Evolutionary conservation across 2,797 vertebrate species (phyloP).

Genomic region (Arrhamphus sclerolepis): DNA sequence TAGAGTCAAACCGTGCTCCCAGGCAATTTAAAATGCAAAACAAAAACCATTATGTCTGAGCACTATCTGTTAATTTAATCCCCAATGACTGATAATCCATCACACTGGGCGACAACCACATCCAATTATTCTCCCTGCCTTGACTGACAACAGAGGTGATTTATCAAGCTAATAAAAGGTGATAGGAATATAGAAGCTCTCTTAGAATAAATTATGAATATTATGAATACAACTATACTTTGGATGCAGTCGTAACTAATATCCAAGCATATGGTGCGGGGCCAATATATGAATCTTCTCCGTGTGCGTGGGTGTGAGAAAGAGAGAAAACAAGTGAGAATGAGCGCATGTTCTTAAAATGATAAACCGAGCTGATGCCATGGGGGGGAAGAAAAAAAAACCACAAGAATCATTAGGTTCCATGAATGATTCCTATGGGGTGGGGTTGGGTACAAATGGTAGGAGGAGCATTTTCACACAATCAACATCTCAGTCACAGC

Average conservation of each 20-base stretch:
- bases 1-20: slow-evolving; percentile 90
- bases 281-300: slow-evolving; percentile 45
- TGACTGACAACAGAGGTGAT: slow-evolving; percentile 99
- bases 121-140: slow-evolving; percentile 99
- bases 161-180: slow-evolving; percentile 99
- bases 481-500: slow-evolving; percentile 61
- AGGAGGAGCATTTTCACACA: slow-evolving; percentile 55
- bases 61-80: slow-evolving; percentile 99
- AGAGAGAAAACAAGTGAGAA: slow-evolving; percentile 1
- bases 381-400: slow-evolving; percentile 58
- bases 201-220: slow-evolving; percentile 84
- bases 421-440: slow-evolving; percentile 58
- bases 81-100: slow-evolving; percentile 99
- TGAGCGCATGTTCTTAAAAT: slow-evolving; percentile 49
- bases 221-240: slow-evolving; percentile 75
- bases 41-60: slow-evolving; percentile 99
- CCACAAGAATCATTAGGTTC: slow-evolving; percentile 74
- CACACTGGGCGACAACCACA: slow-evolving; percentile 99
- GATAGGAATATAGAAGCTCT: slow-evolving; percentile 95
- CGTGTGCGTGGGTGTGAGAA: slow-evolving; percentile 35
- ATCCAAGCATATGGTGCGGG: slow-evolving; percentile 62
- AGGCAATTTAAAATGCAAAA: slow-evolving; percentile 99
- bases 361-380: slow-evolving; percentile 68
- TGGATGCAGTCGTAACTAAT: slow-evolving; percentile 68
- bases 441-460: slow-evolving; percentile 27